Evolutionary conservation across 2,888 invertebrate genomes (phyloP).

Genomic region (Hecatera dysodea): DNA sequence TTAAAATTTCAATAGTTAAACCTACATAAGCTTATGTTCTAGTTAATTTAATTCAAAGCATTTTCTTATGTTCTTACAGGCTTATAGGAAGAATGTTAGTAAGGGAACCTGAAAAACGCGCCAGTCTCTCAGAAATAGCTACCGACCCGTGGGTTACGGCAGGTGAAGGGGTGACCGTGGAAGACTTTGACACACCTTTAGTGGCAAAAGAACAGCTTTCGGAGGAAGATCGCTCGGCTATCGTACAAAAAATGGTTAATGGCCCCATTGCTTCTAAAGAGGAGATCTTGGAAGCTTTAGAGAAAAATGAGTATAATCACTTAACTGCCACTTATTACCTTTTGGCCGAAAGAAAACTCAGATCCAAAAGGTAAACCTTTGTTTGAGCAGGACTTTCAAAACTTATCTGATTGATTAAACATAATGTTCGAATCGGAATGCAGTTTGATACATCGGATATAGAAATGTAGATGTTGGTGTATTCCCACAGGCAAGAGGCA

Average conservation of each 20-base stretch:
- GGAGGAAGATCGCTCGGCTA: conserved; percentile 97
- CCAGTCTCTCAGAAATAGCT: conserved; percentile 96
- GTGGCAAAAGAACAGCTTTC: conserved; percentile 97
- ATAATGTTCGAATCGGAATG: background rate
- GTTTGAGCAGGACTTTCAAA: background rate
- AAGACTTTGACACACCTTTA: conserved; percentile 94
- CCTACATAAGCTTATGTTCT: background rate
- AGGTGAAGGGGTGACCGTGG: conserved; percentile 88
- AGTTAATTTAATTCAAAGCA: background rate
- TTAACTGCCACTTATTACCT: conserved; percentile 99
- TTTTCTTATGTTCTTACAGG: conserved; percentile 81
- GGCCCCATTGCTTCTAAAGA: conserved; percentile 98
- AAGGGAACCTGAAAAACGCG: conserved; percentile 97
- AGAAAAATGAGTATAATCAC: conserved; percentile 99
- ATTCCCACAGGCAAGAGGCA: conserved; percentile 55
- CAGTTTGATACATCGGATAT: background rate
- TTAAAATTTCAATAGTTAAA: conserved; percentile 9
- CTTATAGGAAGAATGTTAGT: conserved; percentile 98
- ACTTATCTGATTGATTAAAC: background rate
- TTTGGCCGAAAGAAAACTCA: conserved; percentile 97
- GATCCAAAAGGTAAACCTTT: conserved; percentile 92
- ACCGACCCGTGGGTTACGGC: conserved; percentile 95
- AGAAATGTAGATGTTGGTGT: background rate
- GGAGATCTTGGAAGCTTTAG: conserved; percentile 97
- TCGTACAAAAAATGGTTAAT: conserved; percentile 98